Evolutionary conservation across 2,888 invertebrate species (phyloP), one percentile per base, ranked within the genome.

Genomic region (Andricus quercusramuli): DNA sequence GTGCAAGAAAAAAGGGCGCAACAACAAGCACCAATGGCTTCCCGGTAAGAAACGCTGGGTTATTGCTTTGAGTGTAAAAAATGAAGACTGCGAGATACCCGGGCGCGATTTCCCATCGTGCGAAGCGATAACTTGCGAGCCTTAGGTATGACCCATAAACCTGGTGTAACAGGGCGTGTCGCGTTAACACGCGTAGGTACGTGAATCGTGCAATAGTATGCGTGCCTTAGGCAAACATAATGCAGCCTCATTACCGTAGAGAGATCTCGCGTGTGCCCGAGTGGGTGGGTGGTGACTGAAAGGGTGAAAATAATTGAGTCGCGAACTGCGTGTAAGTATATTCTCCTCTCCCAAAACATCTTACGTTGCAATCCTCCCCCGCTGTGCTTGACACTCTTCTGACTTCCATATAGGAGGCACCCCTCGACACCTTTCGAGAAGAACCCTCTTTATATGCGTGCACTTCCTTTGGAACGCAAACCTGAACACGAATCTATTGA

Each of bases 341-440:
- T 70, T 74, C 74, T 68, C 17, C 68, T 56, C 74, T 56, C 32
- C 74, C 51, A 74, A 70, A 70, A 70, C 70, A 51, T 70, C 70
- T 70, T 74, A 56, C 74, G 56, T 29, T 74, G 74, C 74, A 74
- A 74, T 51, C 74, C 74, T 56, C 32, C 20, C 74, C 56, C 32
- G 74, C 32, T 56, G 74, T 56, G 32, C 74, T 74, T 74, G 74
- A 74, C 56, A 74, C 56, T 74, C 74, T 74, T 74, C 51, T 47
- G n/a, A 51, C 56, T 74, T 22, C n/a, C 29, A 51, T 32, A 68
- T 22, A 68, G 56, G 32, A 32, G 32, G 29, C 51, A 25, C 20
- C 74, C 74, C 74, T 74, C 74, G 74, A 74, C 74, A 74, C 74
- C 74, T 74, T 74, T 74, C 74, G n/a, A 74, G 29, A 74, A 74